A percentile compares a stretch with the other conserved stretches of the same genome.
Conservation (phyloP, 2,113 vertebrate species). For the Nyctibius bracteatus region DNA sequence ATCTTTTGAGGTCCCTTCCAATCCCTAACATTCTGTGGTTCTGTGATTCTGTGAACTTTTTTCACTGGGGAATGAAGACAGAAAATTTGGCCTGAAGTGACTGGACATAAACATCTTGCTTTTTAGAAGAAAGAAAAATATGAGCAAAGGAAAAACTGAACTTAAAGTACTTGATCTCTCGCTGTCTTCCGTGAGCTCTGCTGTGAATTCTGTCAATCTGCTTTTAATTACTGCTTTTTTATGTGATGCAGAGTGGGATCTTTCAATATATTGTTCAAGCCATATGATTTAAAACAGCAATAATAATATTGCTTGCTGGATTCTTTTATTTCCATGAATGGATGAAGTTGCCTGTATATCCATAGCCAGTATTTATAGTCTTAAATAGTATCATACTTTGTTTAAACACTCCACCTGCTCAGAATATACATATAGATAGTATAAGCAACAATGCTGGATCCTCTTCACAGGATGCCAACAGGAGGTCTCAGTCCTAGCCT, state of each 20-base stretch:
- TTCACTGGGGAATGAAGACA: background rate
- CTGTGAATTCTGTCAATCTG: background rate
- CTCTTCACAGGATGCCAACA: background rate
- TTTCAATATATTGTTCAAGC: background rate
- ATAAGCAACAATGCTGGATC: background rate
- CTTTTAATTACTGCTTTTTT: background rate
- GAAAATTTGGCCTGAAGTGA: background rate
- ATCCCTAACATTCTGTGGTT: too few species aligned
- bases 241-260: background rate
- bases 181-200: background rate
- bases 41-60: too few species aligned
- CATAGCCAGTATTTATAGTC: background rate
- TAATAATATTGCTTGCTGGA: background rate
- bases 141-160: background rate
- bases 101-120: background rate
- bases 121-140: background rate
- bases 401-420: background rate
- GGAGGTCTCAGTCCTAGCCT: background rate
- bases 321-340: background rate
- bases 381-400: background rate
- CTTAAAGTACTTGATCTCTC: background rate
- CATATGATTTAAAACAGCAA: background rate
- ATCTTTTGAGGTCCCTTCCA: too few species aligned
- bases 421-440: background rate
- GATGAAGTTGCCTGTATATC: background rate